These are phyloP conservation scores for Cotesia vestalis DNA, from an alignment of 1,140 invertebrate species.

Conservation along the genomic window DNA sequence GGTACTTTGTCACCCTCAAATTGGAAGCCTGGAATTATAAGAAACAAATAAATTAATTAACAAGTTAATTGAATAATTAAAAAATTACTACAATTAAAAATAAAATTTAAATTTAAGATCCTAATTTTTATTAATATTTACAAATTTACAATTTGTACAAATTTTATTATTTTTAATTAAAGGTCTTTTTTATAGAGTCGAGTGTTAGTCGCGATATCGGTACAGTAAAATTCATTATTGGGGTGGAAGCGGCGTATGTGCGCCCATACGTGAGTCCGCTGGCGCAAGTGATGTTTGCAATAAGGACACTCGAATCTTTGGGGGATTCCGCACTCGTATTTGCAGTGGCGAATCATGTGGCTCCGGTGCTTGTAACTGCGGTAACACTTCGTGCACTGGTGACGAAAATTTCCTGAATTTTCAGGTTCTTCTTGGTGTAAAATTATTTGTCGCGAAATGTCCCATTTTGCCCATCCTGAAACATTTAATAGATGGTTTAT, in stretches of 20 bases:
- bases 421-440: not conserved
- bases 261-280: slow-evolving; percentile 59
- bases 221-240: slow-evolving; percentile 33
- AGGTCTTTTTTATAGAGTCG: slow-evolving; percentile 43
- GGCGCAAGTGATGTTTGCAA: slow-evolving; percentile 62
- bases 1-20: not conserved
- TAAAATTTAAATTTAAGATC: too few species aligned
- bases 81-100: too few species aligned
- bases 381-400: slow-evolving; percentile 55
- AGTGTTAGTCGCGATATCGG: slow-evolving; percentile 56
- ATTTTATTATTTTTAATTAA: slow-evolving; percentile 30
- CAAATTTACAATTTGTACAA: slow-evolving; percentile 1
- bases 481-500: too few species aligned
- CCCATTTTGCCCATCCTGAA: too few species aligned
- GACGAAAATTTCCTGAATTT: not conserved
- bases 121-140: too few species aligned
- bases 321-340: slow-evolving; percentile 68
- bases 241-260: slow-evolving; percentile 46
- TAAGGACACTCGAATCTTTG: slow-evolving; percentile 68
- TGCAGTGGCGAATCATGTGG: slow-evolving; percentile 57
- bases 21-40: not conserved
- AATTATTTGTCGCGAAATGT: not conserved
- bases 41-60: not conserved
- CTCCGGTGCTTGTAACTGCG: slow-evolving; percentile 60
- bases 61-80: too few species aligned